These are phyloP conservation scores for Agrochola circellaris DNA, from an alignment of 2,888 invertebrate genomes.

Conservation along the genomic window DNA sequence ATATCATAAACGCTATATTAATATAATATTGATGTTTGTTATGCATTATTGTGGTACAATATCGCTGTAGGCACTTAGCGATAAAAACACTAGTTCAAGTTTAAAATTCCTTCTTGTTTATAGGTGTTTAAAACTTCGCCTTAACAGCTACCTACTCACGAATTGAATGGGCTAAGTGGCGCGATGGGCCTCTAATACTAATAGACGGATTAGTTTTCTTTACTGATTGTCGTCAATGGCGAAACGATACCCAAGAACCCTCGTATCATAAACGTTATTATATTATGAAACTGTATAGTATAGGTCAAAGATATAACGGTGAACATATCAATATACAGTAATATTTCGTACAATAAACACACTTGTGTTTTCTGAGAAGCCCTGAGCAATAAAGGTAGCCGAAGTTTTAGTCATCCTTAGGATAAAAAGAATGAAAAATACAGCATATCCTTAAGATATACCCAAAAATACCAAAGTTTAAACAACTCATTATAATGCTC, in stretches of 20 bases:
- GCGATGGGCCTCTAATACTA: conserved; percentile 77
- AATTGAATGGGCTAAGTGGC: conserved; percentile 68
- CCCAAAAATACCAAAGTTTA: conserved; percentile 39
- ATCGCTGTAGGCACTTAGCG: background rate
- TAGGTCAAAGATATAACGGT: conserved; percentile 43
- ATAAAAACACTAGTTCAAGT: conserved; percentile 1
- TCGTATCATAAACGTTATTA: conserved; percentile 37
- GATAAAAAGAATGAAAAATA: conserved; percentile 27
- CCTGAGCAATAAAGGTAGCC: background rate
- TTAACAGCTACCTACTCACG: conserved; percentile 59
- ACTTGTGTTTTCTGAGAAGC: conserved; percentile 46
- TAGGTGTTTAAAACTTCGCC: conserved; percentile 29
- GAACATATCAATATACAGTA: background rate
- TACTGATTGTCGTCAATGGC: conserved; percentile 73
- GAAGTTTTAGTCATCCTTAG: conserved; percentile 34
- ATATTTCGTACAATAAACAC: conserved; percentile 34
- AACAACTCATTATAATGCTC: conserved; percentile 42
- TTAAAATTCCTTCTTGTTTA: background rate
- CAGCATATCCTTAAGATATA: conserved; percentile 24
- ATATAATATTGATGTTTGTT: conserved; percentile 30
- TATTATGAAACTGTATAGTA: conserved; percentile 45
- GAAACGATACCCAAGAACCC: conserved; percentile 51
- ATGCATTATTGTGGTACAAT: conserved; percentile 22
- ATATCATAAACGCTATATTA: conserved; percentile 31
- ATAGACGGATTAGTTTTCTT: conserved; percentile 80